These are phyloP conservation scores for Hormaphis cornu DNA, from an alignment of 1,140 invertebrate species.

Conservation along the genomic window DNA sequence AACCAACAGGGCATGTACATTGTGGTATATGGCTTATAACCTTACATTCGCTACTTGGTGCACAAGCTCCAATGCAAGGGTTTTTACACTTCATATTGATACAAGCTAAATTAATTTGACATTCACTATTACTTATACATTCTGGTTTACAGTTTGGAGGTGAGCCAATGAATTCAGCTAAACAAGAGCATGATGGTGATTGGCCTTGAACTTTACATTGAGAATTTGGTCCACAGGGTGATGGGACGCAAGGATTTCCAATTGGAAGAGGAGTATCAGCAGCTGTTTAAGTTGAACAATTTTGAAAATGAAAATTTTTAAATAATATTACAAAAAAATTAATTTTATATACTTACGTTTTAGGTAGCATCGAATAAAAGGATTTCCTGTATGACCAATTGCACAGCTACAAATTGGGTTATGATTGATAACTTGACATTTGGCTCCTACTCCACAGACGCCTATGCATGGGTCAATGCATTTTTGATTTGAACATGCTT, in stretches of 20 bases:
- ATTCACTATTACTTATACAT: slow-evolving; percentile 55
- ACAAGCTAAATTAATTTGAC: slow-evolving; percentile 51
- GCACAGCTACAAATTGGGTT: slow-evolving; percentile 65
- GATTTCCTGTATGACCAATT: slow-evolving; percentile 59
- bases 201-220: slow-evolving; percentile 52
- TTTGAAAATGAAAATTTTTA: slow-evolving; percentile 32
- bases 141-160: slow-evolving; percentile 58
- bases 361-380: slow-evolving; percentile 55
- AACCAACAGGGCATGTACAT: slow-evolving; percentile 51
- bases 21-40: slow-evolving; percentile 57
- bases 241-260: slow-evolving; percentile 54
- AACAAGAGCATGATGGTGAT: slow-evolving; percentile 55
- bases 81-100: slow-evolving; percentile 58
- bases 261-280: slow-evolving; percentile 43
- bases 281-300: slow-evolving; percentile 38
- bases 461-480: slow-evolving; percentile 56
- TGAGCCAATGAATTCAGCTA: slow-evolving; percentile 49
- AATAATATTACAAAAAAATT: not conserved
- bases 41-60: slow-evolving; percentile 53
- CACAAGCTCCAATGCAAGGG: slow-evolving; percentile 57
- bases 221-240: slow-evolving; percentile 61
- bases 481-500: slow-evolving; percentile 55
- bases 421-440: slow-evolving; percentile 62
- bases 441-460: slow-evolving; percentile 57
- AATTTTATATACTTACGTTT: slow-evolving; percentile 41